Evolutionary conservation across 2,797 vertebrate species (phyloP).

Genomic region (Pseudocheirus occidentalis): DNA sequence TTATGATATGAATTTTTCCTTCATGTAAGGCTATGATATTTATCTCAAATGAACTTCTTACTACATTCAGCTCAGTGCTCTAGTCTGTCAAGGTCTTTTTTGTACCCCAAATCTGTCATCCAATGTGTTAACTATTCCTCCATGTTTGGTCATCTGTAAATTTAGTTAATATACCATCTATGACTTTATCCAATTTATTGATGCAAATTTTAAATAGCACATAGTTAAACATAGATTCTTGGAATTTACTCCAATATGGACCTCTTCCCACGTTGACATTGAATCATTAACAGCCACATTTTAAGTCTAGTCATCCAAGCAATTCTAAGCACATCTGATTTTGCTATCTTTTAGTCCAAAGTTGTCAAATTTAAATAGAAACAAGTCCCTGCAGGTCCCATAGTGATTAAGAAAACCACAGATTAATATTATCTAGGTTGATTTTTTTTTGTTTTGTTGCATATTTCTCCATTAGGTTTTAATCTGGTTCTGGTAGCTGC

Average conservation of each 20-base stretch:
- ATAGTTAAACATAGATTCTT: too few relatives aligned
- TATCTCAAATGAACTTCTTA: not conserved
- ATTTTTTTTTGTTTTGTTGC: not conserved
- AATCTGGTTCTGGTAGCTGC: not conserved
- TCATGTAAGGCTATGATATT: not conserved
- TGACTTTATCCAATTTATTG: not conserved
- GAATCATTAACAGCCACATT: not conserved
- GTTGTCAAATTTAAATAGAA: not conserved
- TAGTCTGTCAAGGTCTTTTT: not conserved
- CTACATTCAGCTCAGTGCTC: not conserved
- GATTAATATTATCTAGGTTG: not conserved
- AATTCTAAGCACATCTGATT: not conserved
- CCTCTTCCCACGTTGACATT: not conserved
- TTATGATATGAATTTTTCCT: not conserved
- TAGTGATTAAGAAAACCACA: not conserved
- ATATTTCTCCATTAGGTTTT: not conserved
- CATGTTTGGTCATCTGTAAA: not conserved
- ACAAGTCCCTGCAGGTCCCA: not conserved
- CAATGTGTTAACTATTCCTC: not conserved
- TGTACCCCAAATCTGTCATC: not conserved
- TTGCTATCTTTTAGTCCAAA: not conserved
- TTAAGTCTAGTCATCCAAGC: not conserved
- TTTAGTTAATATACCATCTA: not conserved
- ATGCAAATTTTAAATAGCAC: not conserved
- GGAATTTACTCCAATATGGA: not conserved